These are phyloP conservation scores for Enteromius argenteus DNA, from an alignment of 2,797 vertebrate species.

Conservation along the genomic window DNA sequence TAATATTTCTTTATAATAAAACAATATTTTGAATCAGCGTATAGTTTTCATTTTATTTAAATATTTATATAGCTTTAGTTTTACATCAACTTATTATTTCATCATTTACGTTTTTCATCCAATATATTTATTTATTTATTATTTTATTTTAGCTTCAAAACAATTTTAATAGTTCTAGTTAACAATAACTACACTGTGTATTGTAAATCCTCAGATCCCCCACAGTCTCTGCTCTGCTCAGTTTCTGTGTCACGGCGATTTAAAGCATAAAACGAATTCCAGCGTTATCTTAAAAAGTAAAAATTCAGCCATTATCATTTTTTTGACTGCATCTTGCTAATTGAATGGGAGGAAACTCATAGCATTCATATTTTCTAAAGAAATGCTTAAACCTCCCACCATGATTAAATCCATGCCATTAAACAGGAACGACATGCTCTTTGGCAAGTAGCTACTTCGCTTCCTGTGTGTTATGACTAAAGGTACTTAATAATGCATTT, in stretches of 20 bases:
- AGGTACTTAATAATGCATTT: slow-evolving; percentile 20
- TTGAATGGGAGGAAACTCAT: slow-evolving; percentile 22
- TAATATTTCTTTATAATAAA: neutral
- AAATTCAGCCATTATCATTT: neutral
- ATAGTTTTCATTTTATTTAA: neutral
- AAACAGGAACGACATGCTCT: slow-evolving; percentile 10
- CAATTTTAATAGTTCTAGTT: neutral
- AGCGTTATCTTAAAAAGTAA: neutral
- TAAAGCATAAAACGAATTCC: neutral
- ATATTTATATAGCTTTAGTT: neutral
- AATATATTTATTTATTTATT: neutral
- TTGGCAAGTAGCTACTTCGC: slow-evolving; percentile 4
- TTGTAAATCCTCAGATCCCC: neutral
- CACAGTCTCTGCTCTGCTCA: neutral
- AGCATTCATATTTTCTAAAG: slow-evolving; percentile 20
- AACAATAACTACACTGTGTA: neutral
- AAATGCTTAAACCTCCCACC: slow-evolving; percentile 7
- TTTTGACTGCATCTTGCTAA: slow-evolving; percentile 7
- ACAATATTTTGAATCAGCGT: neutral
- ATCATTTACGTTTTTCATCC: neutral
- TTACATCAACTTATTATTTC: neutral
- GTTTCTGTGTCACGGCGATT: neutral
- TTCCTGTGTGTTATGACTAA: slow-evolving; percentile 5
- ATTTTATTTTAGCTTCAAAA: neutral
- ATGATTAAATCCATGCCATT: neutral